Conservation (phyloP, 2,797 vertebrate species). For the Acipenser oxyrinchus region DNA sequence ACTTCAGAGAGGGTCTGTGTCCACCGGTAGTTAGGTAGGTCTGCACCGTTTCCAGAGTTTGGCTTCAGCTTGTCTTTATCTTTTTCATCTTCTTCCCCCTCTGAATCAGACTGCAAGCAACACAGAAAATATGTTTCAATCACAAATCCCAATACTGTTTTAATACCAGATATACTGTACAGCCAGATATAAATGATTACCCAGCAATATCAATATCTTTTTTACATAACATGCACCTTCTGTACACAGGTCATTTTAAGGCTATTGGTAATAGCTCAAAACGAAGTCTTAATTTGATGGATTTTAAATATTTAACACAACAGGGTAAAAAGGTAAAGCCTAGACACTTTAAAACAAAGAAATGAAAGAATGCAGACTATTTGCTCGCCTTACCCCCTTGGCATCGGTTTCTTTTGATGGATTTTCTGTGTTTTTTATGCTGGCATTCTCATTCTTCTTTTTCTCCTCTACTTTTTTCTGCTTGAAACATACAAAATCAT, state of each 20-base stretch:
- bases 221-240: too few relatives aligned
- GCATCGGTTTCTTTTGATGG: conserved; percentile 21
- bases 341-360: too few relatives aligned
- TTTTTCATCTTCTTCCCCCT: conserved; percentile 91
- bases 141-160: conserved; percentile 30
- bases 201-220: too few relatives aligned
- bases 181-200: too few relatives aligned
- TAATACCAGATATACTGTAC: not conserved
- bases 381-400: conserved; percentile 31
- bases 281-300: too few relatives aligned
- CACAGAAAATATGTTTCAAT: fast-evolving
- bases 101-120: conserved; percentile 58
- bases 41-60: conserved; percentile 87
- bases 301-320: too few relatives aligned
- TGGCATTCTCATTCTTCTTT: not conserved
- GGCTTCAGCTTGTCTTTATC: conserved; percentile 93
- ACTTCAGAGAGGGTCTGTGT: conserved; percentile 89
- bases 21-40: conserved; percentile 85
- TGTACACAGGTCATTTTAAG: too few relatives aligned
- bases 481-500: conserved; percentile 17
- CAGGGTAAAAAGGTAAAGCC: too few relatives aligned
- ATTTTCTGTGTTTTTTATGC: conserved; percentile 17
- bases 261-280: too few relatives aligned
- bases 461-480: conserved; percentile 50
- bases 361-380: too few relatives aligned